Base-by-base conservation (phyloP, 2,888 invertebrate genomes). In the Elmis aenea region DNA sequence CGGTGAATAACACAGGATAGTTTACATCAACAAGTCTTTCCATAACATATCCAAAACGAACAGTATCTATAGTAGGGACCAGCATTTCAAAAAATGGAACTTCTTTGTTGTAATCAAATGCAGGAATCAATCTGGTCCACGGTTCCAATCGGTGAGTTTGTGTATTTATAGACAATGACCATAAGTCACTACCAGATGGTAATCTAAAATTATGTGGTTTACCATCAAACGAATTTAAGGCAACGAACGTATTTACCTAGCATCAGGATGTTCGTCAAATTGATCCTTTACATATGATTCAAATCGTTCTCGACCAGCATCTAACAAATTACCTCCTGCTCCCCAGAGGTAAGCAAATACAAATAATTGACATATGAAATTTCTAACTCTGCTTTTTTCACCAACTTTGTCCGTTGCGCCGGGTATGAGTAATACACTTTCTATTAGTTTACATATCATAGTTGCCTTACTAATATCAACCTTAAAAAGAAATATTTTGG, bases 31-130 rank as follows among this genome's bases (percentile, higher is more conserved):
- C 72, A 6, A 93, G 69, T 53, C 84, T 78, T 53, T 86, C 80
- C 70, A 87, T 79, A 23, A 90, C 65, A 59, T 81, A 89, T 35
- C 90, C 88, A 59, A 84, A 92, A 51, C 91, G 76, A 0, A 90
- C 85, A 0, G 92, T 93, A 58, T 93, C 92, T n/a, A 83, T 77
- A 0, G 93, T 93, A 0, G 92, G 93, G 5, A 93, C 92, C 5
- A 91, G 71, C 59, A 89, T 87, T 58, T 93, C 91, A 58, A 91
- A 92, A 68, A 90, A 93, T 1, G 90, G 85, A 13, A 74, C 68
- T 1, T 76, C 69, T 8, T 73, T 67, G 58, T 84, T 76, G 56
- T 87, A 93, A 2, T 68, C 48, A 58, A 90, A 93, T 1, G 68
- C 55, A 0, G 90, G 83, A 47, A 88, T 81, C 18, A 89, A 79